Percentiles rank a stretch among this genome's conserved stretches.
phyloP scores from a whole-genome alignment of 2,888 invertebrate species.

The Bugulina stolonifera region DNA sequence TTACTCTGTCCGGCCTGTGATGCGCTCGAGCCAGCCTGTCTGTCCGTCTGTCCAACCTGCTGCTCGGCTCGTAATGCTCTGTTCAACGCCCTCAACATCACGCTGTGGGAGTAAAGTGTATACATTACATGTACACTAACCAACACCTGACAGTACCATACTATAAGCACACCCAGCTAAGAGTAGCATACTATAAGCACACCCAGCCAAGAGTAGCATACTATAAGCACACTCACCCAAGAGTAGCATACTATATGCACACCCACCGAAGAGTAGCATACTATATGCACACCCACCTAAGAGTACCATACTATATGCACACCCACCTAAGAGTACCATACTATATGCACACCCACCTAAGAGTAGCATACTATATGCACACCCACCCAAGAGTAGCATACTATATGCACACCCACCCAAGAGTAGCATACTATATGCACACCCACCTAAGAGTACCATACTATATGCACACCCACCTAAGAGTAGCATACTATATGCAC shows the following conservation, averaged over 20 bases:
- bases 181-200: neutral
- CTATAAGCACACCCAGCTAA: neutral
- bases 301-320: constrained; percentile 50
- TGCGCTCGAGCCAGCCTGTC: neutral
- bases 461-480: too few species aligned
- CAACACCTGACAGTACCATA: neutral
- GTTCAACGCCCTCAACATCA: constrained; percentile 67
- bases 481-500: too few species aligned
- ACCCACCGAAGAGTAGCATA: too few species aligned
- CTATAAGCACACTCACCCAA: neutral
- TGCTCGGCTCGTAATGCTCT: constrained; percentile 52
- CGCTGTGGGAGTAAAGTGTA: constrained; percentile 29
- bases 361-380: too few species aligned
- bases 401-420: too few species aligned
- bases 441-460: too few species aligned
- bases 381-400: too few species aligned
- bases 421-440: too few species aligned
- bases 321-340: too few species aligned
- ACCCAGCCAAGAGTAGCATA: neutral
- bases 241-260: too few species aligned
- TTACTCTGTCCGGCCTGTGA: constrained; percentile 57
- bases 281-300: neutral
- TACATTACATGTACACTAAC: neutral
- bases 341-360: too few species aligned
- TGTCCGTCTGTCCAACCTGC: constrained; percentile 35